Base-by-base conservation (phyloP, 1,140 invertebrate genomes). In the Ditylenchus dipsaci region DNA sequence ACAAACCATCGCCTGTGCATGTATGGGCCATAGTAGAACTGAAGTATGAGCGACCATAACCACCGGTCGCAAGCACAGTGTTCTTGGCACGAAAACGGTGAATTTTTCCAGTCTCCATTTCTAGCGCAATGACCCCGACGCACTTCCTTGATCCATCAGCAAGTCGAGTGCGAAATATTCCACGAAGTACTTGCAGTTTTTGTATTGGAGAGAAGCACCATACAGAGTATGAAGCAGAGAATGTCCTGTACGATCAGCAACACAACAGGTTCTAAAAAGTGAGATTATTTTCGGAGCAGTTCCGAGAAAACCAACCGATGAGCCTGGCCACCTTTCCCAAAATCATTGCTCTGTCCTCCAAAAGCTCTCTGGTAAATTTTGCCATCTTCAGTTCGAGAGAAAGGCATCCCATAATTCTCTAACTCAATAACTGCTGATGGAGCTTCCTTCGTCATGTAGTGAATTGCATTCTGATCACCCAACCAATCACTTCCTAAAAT, bases 21-120 rank as follows among this genome's bases (percentile, higher is more conserved):
- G 95, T 97, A 84, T 99, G 95, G 23, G 95, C 95, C 0, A 94
- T 95, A 21, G 95, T 99, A 83, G 93, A 97, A 11, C 93, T 97
- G 87, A 98, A 98, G 84, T 92, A 99, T 0, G 92, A 88, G 67
- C 95, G 88, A 13, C 93, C 95, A 81, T 88, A 89, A 26, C 88
- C 88, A 43, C 87, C 87, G 57, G 88, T 88, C 15, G 87, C 86
- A 42, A 88, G 77, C 76, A 92, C 87, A 64, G 90, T 90, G 77
- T 90, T 90, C 76, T 90, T 89, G 1, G 88, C 85, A 59, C 86
- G 85, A 82, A 91, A 90, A 83, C 94, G 88, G 85, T 99, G 96
- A 76, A 99, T 87, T 0, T 91, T 90, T 19, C 96, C 96, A 86
- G 99, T 96, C 86, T 99, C 96, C n/a, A 99, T 86, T 81, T 90